Evolutionary conservation across 2,888 invertebrate species (phyloP).

Genomic region (Gortyna flavago): DNA sequence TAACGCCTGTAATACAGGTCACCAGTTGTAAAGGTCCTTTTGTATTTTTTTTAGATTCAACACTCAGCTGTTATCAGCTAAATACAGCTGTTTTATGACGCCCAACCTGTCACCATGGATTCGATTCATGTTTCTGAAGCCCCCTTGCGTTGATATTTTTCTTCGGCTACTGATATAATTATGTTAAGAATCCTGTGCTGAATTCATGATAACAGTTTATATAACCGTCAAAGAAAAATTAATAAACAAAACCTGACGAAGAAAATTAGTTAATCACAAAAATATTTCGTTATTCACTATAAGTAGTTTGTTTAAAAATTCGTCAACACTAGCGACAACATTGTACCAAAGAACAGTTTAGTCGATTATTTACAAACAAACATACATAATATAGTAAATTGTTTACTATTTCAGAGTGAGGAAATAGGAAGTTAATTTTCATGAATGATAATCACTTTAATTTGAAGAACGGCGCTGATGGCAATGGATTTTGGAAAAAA

Average conservation of each 20-base stretch:
- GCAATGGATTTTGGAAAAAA: background rate
- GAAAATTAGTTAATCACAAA: slow-evolving; percentile 53
- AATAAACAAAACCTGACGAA: slow-evolving; percentile 41
- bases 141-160: background rate
- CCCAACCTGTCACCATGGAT: background rate
- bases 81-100: background rate
- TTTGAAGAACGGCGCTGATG: background rate
- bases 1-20: too few species aligned
- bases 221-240: background rate
- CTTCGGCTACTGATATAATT: background rate
- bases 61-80: background rate
- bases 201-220: background rate
- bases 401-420: slow-evolving; percentile 41
- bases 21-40: background rate
- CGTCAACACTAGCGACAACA: slow-evolving; percentile 45
- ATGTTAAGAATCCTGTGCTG: background rate
- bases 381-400: slow-evolving; percentile 36
- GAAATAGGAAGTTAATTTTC: slow-evolving; percentile 31
- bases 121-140: background rate
- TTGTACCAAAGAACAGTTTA: slow-evolving; percentile 55
- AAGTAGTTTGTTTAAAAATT: slow-evolving; percentile 65
- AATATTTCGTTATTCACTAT: slow-evolving; percentile 62
- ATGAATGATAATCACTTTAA: background rate
- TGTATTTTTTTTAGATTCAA: background rate
- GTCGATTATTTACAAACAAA: slow-evolving; percentile 58